A percentile compares a stretch with the other conserved stretches of the same genome.
These are phyloP conservation scores for Sebastiscus tertius DNA, from an alignment of 2,797 vertebrate species.

Conservation along the genomic window DNA sequence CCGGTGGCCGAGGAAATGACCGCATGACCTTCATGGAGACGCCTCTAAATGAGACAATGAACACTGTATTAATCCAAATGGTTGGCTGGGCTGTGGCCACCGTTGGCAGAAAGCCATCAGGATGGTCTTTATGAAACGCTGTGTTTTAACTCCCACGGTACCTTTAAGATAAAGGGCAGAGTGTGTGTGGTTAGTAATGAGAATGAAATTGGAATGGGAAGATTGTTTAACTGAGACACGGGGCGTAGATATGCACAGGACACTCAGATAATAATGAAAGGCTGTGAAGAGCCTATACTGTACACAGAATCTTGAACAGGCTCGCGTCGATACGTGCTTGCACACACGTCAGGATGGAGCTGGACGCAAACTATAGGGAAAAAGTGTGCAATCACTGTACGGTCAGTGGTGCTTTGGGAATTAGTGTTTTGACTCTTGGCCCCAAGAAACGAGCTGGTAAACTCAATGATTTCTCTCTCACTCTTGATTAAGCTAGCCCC, in stretches of 20 bases:
- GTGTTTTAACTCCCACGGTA: conserved; percentile 64
- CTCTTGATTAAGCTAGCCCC: conserved; percentile 16
- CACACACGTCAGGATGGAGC: not conserved
- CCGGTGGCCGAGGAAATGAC: conserved; percentile 69
- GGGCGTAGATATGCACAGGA: conserved; percentile 33
- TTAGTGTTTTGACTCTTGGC: not conserved
- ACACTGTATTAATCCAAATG: conserved; percentile 73
- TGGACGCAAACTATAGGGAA: not conserved
- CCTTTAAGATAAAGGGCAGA: conserved; percentile 70
- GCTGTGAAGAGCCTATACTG: conserved; percentile 19
- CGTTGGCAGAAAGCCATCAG: conserved; percentile 65
- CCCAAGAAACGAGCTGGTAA: not conserved
- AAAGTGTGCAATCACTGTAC: not conserved
- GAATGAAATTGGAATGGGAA: conserved; percentile 61
- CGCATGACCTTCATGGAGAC: conserved; percentile 78
- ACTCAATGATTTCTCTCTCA: conserved; percentile 17
- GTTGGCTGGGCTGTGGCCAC: conserved; percentile 53
- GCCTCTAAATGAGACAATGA: conserved; percentile 75
- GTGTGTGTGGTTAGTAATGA: conserved; percentile 61
- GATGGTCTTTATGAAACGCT: conserved; percentile 61
- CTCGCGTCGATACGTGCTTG: not conserved
- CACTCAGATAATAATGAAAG: conserved; percentile 50
- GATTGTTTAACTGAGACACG: conserved; percentile 65
- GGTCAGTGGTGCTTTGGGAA: conserved; percentile 2
- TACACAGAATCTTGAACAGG: conserved; percentile 26